These are phyloP conservation scores for Brachypteracias leptosomus DNA, from an alignment of 2,113 vertebrate genomes.

Conservation along the genomic window DNA sequence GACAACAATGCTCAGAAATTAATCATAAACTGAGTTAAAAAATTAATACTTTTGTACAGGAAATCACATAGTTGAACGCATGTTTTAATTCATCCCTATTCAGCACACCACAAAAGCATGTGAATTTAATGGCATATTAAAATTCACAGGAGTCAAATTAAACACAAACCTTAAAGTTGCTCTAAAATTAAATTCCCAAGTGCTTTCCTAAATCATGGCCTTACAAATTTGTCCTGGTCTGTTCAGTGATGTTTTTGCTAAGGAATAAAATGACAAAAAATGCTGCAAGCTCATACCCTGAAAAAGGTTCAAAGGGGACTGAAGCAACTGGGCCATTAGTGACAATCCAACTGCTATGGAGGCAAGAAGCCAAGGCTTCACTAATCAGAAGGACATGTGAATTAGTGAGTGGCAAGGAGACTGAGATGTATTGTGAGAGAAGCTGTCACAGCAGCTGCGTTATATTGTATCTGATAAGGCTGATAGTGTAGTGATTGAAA, in stretches of 20 bases:
- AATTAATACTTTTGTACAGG: constrained; percentile 8
- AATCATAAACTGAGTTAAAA: constrained; percentile 30
- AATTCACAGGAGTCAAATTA: background rate
- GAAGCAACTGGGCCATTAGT: background rate
- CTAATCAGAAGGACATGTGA: constrained; percentile 13
- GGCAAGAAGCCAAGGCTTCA: constrained; percentile 26
- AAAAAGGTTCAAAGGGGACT: background rate
- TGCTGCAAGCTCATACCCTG: background rate
- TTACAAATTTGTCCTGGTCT: background rate
- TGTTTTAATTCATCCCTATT: constrained; percentile 13
- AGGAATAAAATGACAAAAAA: background rate
- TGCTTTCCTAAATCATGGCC: background rate
- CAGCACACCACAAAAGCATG: background rate
- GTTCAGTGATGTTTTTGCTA: background rate
- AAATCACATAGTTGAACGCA: background rate
- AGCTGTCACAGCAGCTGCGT: background rate
- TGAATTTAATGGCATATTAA: background rate
- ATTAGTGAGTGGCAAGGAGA: background rate
- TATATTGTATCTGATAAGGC: background rate
- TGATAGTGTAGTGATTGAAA: background rate
- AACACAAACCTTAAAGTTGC: background rate
- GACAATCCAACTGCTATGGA: constrained; percentile 17
- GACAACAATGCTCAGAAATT: constrained; percentile 5
- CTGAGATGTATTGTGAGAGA: background rate
- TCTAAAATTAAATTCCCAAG: background rate